Base-by-base conservation (phyloP, 1,140 invertebrate species). In the Drosophila truncata region DNA sequence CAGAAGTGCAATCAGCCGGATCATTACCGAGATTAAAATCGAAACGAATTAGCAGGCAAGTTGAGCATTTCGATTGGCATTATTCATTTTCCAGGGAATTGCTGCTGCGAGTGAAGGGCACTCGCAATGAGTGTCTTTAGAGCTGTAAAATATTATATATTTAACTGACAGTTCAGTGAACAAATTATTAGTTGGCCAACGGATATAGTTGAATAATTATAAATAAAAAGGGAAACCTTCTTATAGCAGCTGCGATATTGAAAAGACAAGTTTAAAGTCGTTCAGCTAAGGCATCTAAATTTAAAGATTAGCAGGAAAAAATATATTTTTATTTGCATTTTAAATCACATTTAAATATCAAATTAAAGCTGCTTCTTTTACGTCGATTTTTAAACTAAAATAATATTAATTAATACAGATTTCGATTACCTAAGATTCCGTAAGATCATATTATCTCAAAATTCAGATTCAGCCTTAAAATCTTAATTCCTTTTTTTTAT, bases 21-120 rank as follows among this genome's bases (percentile, higher is more conserved):
- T 55, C 52, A 37, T 55, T 55, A 16, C 33, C 52, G 33, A 37
- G 52, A 35, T 55, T 55, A 11, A 55, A 55, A 55, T 55, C 52
- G 14, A 16, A 55, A 11, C 31, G 33, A 55, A 55, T 55, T 55
- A 55, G 33, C 52, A 16, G 14, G 52, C 14, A 54, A 35, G 50
- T 23, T 23, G 50, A 54, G 31, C 33, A n/a, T 16, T 10, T 37
- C 20, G 52, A 55, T 55, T 55, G 52, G 52, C 52, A 55, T 25
- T 55, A 55, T 55, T 55, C 16, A 55, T 55, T 37, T 23, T 37
- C 20, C 5, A 14, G 18, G 2, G 29, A 35, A 14, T 20, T 16
- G 7, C 50, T 16, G 7, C 50, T 54, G 18, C 29, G 4, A 33
- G 29, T 23, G 33, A 54, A 35, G 31, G 14, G 14, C 31, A 52